Base-by-base conservation (phyloP, 2,797 vertebrate genomes). In the Denticeps clupeoides region DNA sequence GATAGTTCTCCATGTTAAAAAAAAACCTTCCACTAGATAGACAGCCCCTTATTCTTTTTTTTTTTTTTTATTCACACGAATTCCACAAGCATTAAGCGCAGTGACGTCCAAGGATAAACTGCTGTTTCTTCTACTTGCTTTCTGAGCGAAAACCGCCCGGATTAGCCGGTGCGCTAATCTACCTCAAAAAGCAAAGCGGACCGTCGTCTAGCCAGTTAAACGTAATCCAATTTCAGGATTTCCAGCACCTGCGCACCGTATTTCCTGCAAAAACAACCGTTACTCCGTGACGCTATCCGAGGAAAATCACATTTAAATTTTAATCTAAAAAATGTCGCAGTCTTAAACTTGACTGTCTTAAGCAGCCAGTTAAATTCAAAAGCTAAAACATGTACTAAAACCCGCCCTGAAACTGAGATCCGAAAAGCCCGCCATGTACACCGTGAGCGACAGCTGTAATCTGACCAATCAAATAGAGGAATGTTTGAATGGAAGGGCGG, bases 1-100 rank as follows among this genome's bases (percentile, higher is more conserved):
- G 54, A 22, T 56, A 56, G 22, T 62, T 44, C 6, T 72, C 60
- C 70, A 72, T 71, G 7, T 46, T 10, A 2, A 12, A 8, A n/a
- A n/a, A n/a, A n/a, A n/a, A n/a, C n/a, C n/a, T n/a, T n/a, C n/a
- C n/a, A n/a, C n/a, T n/a, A n/a, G n/a, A n/a, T n/a, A n/a, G n/a
- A n/a, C n/a, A n/a, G n/a, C n/a, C n/a, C n/a, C n/a, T n/a, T n/a
- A n/a, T n/a, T n/a, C n/a, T n/a, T n/a, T n/a, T n/a, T n/a, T n/a
- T n/a, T n/a, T n/a, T n/a, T n/a, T n/a, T n/a, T n/a, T n/a, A n/a
- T n/a, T n/a, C n/a, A n/a, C n/a, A n/a, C n/a, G n/a, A n/a, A n/a
- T n/a, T n/a, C n/a, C n/a, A n/a, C n/a, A n/a, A n/a, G n/a, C n/a
- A n/a, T n/a, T n/a, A n/a, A n/a, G n/a, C n/a, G n/a, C n/a, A n/a